Evolutionary conservation across 2,888 invertebrate genomes (phyloP).

Genomic region (Cryptocephalus moraei): DNA sequence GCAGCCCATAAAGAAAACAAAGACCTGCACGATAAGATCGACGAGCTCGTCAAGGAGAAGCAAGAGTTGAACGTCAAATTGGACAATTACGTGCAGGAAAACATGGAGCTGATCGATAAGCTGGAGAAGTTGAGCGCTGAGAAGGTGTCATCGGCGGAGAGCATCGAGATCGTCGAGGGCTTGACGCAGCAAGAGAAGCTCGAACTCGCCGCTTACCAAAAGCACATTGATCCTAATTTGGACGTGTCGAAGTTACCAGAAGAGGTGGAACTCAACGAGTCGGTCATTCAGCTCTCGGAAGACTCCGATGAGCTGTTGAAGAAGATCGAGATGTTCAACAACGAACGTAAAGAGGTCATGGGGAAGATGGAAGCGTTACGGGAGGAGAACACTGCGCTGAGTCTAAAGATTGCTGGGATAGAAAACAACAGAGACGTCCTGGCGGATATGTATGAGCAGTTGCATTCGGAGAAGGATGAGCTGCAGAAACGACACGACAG

Average conservation of each 20-base stretch:
- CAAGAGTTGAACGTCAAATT: conserved; percentile 50
- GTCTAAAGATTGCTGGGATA: conserved; percentile 40
- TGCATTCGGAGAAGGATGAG: conserved; percentile 40
- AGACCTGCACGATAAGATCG: conserved; percentile 45
- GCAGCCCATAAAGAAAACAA: conserved; percentile 44
- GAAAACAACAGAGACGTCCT: conserved; percentile 36
- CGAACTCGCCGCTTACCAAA: conserved; percentile 58
- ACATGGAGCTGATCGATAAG: conserved; percentile 62
- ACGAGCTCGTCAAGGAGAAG: conserved; percentile 49
- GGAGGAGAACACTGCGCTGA: conserved; percentile 42
- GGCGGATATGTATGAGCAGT: conserved; percentile 35
- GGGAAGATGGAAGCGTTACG: conserved; percentile 56
- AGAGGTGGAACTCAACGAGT: conserved; percentile 41
- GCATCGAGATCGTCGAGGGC: conserved; percentile 64
- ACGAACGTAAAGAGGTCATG: conserved; percentile 59
- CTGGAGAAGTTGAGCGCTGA: conserved; percentile 61
- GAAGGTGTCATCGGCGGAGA: conserved; percentile 66
- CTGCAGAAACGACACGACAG: conserved; percentile 40
- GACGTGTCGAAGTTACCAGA: neutral
- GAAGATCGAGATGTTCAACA: conserved; percentile 58
- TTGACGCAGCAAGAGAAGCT: conserved; percentile 60
- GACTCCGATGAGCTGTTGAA: conserved; percentile 55
- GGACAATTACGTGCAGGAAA: conserved; percentile 59
- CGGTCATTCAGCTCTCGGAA: conserved; percentile 48
- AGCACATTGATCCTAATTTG: conserved; percentile 33